Percentiles rank a stretch among this genome's conserved stretches.
Evolutionary conservation across 2,113 vertebrate species (phyloP).

Genomic region (Sapayoa aenigma): DNA sequence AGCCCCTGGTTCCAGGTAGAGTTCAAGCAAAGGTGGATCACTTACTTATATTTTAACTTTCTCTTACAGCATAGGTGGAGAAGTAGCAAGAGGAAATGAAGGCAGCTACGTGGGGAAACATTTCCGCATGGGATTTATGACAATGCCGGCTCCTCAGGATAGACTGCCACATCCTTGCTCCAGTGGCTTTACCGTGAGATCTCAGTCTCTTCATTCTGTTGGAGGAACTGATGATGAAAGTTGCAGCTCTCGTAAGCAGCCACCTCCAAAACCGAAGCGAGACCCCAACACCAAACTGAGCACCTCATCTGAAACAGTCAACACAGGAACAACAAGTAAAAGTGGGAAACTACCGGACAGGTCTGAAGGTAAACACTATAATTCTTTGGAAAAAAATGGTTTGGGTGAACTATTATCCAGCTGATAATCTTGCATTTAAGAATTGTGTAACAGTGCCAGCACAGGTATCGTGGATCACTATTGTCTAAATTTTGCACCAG

Average conservation of each 20-base stretch:
- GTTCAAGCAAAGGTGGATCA: not conserved
- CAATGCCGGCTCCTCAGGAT: slow-evolving; percentile 94
- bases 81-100: slow-evolving; percentile 84
- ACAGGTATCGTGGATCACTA: not conserved
- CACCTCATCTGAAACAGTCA: slow-evolving; percentile 90
- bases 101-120: slow-evolving; percentile 87
- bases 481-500: not conserved
- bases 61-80: slow-evolving; percentile 86
- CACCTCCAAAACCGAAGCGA: slow-evolving; percentile 92
- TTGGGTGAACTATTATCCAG: not conserved
- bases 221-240: slow-evolving; percentile 87
- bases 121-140: slow-evolving; percentile 98
- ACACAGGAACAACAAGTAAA: slow-evolving; percentile 74
- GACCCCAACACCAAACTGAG: slow-evolving; percentile 96
- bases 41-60: not conserved
- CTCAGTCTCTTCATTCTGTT: slow-evolving; percentile 94
- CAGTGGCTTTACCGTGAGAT: slow-evolving; percentile 90
- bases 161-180: slow-evolving; percentile 85
- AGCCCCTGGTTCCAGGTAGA: not conserved
- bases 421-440: not conserved
- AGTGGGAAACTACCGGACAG: slow-evolving; percentile 79
- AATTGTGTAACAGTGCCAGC: not conserved
- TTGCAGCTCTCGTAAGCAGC: slow-evolving; percentile 87
- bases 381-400: not conserved
- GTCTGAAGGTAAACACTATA: slow-evolving; percentile 73